Conservation (phyloP, 2,888 invertebrate species). For the Drosophila phalerata region DNA sequence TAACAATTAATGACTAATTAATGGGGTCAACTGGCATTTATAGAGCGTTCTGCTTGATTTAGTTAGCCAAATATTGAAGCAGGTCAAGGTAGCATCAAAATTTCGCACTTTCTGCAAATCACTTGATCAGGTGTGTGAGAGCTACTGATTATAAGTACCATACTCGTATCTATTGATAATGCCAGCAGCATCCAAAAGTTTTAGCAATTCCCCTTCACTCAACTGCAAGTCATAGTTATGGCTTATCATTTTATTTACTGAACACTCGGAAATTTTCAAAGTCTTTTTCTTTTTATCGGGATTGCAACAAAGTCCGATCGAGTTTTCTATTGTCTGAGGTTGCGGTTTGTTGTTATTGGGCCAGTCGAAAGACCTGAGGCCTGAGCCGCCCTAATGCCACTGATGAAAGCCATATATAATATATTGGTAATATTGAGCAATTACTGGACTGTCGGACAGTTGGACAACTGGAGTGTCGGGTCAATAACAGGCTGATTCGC, state of each 20-base stretch:
- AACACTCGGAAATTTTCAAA: conserved; percentile 22
- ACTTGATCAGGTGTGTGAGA: conserved; percentile 27
- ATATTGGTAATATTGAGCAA: conserved; percentile 52
- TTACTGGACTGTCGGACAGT: conserved; percentile 29
- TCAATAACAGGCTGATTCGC: conserved; percentile 64
- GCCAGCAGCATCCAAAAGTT: conserved; percentile 18
- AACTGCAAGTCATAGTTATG: conserved; percentile 55
- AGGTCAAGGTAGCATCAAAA: conserved; percentile 52
- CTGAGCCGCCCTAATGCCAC: conserved; percentile 33
- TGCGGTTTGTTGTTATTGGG: conserved; percentile 49
- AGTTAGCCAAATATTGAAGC: neutral
- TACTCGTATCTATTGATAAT: conserved; percentile 22
- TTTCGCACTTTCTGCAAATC: conserved; percentile 54
- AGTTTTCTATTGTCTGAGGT: conserved; percentile 30
- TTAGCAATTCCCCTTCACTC: conserved; percentile 8
- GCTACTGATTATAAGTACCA: conserved; percentile 3
- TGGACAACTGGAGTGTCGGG: conserved; percentile 24
- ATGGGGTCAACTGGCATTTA: conserved; percentile 28
- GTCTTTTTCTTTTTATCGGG: conserved; percentile 18
- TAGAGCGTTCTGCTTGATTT: conserved; percentile 46
- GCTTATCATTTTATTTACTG: conserved; percentile 40
- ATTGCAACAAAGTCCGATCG: conserved; percentile 35
- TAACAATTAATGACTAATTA: conserved; percentile 36
- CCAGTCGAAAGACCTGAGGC: conserved; percentile 27
- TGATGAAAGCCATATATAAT: conserved; percentile 42